Evolutionary conservation across 2,888 invertebrate genomes (phyloP), one percentile per base, ranked within the genome.

Genomic region (Apamea monoglypha): DNA sequence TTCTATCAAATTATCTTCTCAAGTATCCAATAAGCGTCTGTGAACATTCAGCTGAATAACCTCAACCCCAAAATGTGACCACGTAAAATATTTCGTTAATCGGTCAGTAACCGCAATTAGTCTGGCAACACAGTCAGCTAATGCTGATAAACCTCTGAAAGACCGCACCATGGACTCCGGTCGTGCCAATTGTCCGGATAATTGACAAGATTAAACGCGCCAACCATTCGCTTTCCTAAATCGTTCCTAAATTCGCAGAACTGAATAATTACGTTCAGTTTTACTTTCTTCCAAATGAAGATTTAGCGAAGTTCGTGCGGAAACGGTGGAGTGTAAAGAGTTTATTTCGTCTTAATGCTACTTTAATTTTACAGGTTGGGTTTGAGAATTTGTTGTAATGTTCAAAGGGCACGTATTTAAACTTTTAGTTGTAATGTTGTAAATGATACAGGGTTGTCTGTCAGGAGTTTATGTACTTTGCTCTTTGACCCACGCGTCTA

Each of bases 151-250:
- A 89, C 88, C 84, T 85, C 83, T 74, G 87, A 86, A 90, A 89
- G 69, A 86, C 85, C 90, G 87, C 90, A 81, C 89, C 87, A 86
- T 83, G 84, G 88, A 86, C 87, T 78, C 82, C 74, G 88, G 87
- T 84, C 78, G 88, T 86, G 90, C 90, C 91, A 94, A 95, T 95
- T 95, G 94, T 93, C 92, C 89, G 90, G 92, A 92, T 95, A 95
- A 95, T 95, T 95, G 92, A 93, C 92, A 91, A 93, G 92, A 95
- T 95, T 95, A 95, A 94, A 94, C 89, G 91, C 87, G 87, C 90
- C 90, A 93, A 92, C 90, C 91, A 91, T 92, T 94, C 82, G 86
- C 90, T 91, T 90, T 92, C 91, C 91, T 91, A 91, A 92, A 93
- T 89, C 89, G 92, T 93, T 92, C 90, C 91, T 88, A 91, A 93